Percentiles rank a stretch among this genome's conserved stretches.
Conservation (phyloP, 1,140 invertebrate species). For the Lasioglossum albipes region DNA sequence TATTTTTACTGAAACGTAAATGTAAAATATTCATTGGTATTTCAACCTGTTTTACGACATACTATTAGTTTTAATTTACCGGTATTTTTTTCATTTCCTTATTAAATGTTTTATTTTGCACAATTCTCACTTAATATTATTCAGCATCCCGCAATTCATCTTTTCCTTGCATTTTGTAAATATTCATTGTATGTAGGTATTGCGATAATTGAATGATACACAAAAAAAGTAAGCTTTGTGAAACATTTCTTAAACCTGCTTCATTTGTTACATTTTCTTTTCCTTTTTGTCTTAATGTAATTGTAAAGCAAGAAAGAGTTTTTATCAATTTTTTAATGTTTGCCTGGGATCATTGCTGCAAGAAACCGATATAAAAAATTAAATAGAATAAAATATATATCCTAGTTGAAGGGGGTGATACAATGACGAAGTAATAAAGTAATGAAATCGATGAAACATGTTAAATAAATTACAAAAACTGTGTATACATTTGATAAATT, state of each 20-base stretch:
- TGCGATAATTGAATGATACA: not conserved
- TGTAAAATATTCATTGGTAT: not conserved
- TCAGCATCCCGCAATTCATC: not conserved
- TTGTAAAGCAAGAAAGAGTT: not conserved
- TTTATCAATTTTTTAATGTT: not conserved
- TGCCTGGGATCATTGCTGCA: not conserved
- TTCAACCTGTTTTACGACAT: not conserved
- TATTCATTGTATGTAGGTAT: not conserved
- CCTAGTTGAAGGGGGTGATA: not conserved
- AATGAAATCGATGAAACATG: too few species aligned
- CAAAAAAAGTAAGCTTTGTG: not conserved
- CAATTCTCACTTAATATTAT: conserved; percentile 3
- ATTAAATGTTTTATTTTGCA: not conserved
- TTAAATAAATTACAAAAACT: too few species aligned
- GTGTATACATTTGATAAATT: too few species aligned
- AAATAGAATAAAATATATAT: not conserved
- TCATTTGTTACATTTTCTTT: not conserved
- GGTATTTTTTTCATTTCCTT: not conserved
- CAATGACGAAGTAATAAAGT: too few species aligned
- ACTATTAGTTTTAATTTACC: not conserved
- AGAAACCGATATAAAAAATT: too few species aligned
- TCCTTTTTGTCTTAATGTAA: not conserved
- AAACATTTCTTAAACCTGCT: not conserved
- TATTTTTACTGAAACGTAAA: not conserved
- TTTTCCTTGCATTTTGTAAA: not conserved